phyloP scores from a whole-genome alignment of 2,797 vertebrate genomes.

The Epinephelus malabaricus region DNA sequence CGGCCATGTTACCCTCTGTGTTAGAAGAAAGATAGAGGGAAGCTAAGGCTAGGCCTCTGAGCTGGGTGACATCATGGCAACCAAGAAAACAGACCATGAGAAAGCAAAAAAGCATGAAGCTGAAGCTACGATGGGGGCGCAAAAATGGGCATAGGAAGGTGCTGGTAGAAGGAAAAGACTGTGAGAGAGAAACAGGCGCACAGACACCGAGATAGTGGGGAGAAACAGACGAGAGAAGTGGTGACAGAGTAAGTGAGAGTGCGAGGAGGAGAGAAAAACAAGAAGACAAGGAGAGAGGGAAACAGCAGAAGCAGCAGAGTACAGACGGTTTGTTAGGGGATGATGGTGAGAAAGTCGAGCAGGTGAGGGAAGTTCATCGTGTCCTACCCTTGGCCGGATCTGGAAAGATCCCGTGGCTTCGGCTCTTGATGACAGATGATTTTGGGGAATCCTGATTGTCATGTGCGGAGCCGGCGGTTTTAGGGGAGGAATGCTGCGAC shows the following conservation, averaged over 20 bases:
- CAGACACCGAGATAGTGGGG: constrained; percentile 29
- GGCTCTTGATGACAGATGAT: constrained; percentile 98
- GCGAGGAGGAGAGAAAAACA: constrained; percentile 5
- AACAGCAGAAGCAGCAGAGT: constrained; percentile 23
- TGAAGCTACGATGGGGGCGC: constrained; percentile 76
- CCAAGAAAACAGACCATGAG: constrained; percentile 74
- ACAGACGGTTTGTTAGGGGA: constrained; percentile 36
- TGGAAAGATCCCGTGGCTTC: constrained; percentile 98
- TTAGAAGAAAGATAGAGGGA: constrained; percentile 58
- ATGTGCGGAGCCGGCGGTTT: constrained; percentile 83
- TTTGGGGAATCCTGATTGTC: constrained; percentile 93
- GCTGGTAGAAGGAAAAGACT: constrained; percentile 22
- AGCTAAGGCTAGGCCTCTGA: constrained; percentile 72
- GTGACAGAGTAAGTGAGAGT: constrained; percentile 25
- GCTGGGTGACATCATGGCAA: constrained; percentile 75
- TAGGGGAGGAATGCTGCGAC: constrained; percentile 92
- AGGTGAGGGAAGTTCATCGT: constrained; percentile 36
- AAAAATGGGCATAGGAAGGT: constrained; percentile 55
- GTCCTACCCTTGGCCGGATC: constrained; percentile 97
- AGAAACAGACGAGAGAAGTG: constrained; percentile 34
- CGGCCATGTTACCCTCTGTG: constrained; percentile 66
- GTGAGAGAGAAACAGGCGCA: constrained; percentile 45
- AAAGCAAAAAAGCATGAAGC: constrained; percentile 82
- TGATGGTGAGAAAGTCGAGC: constrained; percentile 45
- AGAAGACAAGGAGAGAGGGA: constrained; percentile 42